These are phyloP conservation scores for Hephaestus fuliginosus DNA, from an alignment of 2,797 vertebrate genomes.

Conservation along the genomic window DNA sequence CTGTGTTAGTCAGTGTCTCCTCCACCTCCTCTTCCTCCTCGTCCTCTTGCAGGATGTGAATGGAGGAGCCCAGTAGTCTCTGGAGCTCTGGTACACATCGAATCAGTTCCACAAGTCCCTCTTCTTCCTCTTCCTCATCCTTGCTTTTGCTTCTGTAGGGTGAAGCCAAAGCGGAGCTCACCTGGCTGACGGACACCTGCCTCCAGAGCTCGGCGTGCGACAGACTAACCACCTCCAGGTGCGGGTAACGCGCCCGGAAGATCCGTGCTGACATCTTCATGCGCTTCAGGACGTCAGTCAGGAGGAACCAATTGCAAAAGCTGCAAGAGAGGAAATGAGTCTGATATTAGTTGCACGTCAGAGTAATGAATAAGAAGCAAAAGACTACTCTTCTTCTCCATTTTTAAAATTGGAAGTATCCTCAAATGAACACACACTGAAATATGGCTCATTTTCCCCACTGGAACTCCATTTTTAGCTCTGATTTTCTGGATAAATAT, in stretches of 20 bases:
- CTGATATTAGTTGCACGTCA: constrained; percentile 6
- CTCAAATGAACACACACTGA: neutral
- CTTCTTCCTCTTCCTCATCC: constrained; percentile 64
- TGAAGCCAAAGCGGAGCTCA: constrained; percentile 85
- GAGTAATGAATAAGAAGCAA: neutral
- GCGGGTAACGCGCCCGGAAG: constrained; percentile 94
- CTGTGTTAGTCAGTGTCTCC: constrained; percentile 47
- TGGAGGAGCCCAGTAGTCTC: constrained; percentile 92
- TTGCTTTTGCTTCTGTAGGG: constrained; percentile 69
- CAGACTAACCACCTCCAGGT: constrained; percentile 93
- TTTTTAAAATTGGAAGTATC: too few relatives aligned
- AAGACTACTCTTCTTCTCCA: neutral
- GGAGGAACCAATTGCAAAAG: constrained; percentile 98
- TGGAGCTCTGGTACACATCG: constrained; percentile 94
- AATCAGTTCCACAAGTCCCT: constrained; percentile 92
- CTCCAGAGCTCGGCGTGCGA: constrained; percentile 89
- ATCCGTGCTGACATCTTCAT: constrained; percentile 96
- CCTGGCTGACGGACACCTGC: constrained; percentile 94
- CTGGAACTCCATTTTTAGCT: too few relatives aligned
- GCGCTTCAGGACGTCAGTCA: constrained; percentile 93
- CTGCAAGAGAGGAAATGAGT: constrained; percentile 73
- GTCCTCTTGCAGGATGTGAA: constrained; percentile 88
- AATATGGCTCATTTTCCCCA: neutral
- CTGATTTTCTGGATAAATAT: too few relatives aligned
- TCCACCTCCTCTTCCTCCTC: constrained; percentile 68